Conservation (phyloP, 35 echinoderm and acorn worm species). For the Stichopus chloronotus region DNA sequence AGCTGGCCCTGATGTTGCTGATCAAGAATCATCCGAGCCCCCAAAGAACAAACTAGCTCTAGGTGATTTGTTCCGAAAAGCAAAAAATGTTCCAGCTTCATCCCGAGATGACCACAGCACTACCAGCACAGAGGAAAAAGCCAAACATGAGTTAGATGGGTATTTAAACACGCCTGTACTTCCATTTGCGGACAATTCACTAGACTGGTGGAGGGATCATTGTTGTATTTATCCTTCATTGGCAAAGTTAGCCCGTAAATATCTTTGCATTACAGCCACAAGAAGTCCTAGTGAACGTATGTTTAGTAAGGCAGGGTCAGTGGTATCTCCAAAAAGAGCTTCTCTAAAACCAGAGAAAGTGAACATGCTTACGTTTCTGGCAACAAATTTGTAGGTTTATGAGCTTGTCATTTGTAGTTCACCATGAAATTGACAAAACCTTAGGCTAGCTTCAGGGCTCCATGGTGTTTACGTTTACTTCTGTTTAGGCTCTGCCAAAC, state of each 20-base stretch:
- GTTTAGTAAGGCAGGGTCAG: slow-evolving; percentile 57
- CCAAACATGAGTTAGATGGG: slow-evolving; percentile 2
- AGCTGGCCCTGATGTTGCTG: slow-evolving; percentile 1
- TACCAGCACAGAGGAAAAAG: slow-evolving; percentile 13
- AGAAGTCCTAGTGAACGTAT: slow-evolving; percentile 45
- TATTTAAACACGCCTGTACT: neutral
- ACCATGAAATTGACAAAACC: slow-evolving; percentile 8
- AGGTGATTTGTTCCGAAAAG: neutral
- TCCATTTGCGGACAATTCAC: neutral
- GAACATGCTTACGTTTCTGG: slow-evolving; percentile 16
- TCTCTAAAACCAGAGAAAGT: slow-evolving; percentile 47
- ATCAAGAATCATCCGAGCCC: neutral
- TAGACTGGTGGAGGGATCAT: neutral
- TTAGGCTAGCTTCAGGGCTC: neutral
- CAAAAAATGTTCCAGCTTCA: slow-evolving; percentile 10
- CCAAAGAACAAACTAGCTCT: neutral
- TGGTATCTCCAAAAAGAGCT: slow-evolving; percentile 43
- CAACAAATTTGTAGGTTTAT: slow-evolving; percentile 4
- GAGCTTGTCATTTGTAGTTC: neutral
- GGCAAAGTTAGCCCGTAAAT: slow-evolving; percentile 23
- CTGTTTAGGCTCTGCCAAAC: too few species aligned
- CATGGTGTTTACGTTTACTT: neutral
- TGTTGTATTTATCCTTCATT: neutral
- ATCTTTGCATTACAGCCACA: slow-evolving; percentile 48
- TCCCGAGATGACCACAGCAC: neutral